Evolutionary conservation across 2,888 invertebrate genomes (phyloP), one percentile per base, ranked within the genome.

Genomic region (Lithodes maja): DNA sequence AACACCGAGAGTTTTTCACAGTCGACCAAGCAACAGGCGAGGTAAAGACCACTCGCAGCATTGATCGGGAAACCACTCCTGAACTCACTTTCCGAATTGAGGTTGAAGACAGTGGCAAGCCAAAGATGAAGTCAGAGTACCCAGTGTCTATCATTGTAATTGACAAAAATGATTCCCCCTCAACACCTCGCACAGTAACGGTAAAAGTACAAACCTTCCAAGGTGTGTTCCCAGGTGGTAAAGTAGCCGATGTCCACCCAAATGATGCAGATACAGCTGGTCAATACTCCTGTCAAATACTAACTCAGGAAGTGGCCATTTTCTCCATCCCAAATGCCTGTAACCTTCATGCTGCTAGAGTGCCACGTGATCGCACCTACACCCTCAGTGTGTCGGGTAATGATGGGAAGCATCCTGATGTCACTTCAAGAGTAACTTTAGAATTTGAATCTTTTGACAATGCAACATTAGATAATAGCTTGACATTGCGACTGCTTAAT

Each of bases 111-210:
- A 97, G 97, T 93, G 98, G 98, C 0, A 95, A 95, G 68, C 98
- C 98, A 0, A 95, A 95, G 92, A 96, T 97, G 96, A 96, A 95
- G 92, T 97, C 97, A 0, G 96, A 97, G 92, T 97, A 97, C 93
- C 95, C 95, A 7, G 95, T 98, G 85, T 95, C 95, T 52, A 95
- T 98, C 17, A 95, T 96, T 90, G 96, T 99, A 2, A 94, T 96
- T 17, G 98, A 99, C 94, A 96, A 97, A 93, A 99, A 99, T 93
- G 98, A 99, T 93, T 97, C 97, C 93, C 97, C 98, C 17, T 98
- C 98, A 0, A 95, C 96, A 1, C 95, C 98, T 49, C 95, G 98
- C 93, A 96, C 96, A 9, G 97, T 97, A 0, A 97, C 97, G 93
- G 95, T 98, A 49, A 94, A 97, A 83, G 96, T 98, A 1, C 92